Evolutionary conservation across 2,797 vertebrate genomes (phyloP).

Genomic region (Pseudocheirus occidentalis): DNA sequence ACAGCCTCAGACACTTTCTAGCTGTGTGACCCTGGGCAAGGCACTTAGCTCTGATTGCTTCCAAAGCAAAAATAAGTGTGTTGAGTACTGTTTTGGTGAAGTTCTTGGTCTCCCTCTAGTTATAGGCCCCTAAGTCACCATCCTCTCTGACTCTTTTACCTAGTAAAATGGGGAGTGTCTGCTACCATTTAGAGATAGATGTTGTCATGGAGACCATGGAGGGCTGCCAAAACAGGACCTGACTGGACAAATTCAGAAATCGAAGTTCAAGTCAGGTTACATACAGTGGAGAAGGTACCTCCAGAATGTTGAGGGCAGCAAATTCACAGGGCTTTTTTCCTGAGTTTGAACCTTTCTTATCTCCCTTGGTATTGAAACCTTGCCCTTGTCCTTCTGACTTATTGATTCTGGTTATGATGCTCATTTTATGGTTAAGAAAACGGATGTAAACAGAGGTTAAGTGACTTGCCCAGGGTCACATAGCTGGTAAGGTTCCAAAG

Average conservation of each 20-base stretch:
- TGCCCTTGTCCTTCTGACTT: background rate
- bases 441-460: background rate
- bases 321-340: background rate
- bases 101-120: background rate
- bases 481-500: background rate
- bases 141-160: background rate
- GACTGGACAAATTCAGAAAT: background rate
- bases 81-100: background rate
- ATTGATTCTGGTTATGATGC: background rate
- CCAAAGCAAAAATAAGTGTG: background rate
- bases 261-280: background rate
- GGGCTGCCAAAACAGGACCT: background rate
- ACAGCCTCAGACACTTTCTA: too few species aligned
- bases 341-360: background rate
- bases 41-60: background rate
- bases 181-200: background rate
- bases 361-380: background rate
- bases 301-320: background rate
- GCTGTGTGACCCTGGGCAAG: background rate
- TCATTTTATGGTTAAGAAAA: too few species aligned
- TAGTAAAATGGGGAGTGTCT: background rate
- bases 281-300: background rate
- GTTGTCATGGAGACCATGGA: background rate
- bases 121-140: background rate
- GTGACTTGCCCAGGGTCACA: background rate